Base-by-base conservation (phyloP, 2,888 invertebrate species). In the Ophioninae sp. region DNA sequence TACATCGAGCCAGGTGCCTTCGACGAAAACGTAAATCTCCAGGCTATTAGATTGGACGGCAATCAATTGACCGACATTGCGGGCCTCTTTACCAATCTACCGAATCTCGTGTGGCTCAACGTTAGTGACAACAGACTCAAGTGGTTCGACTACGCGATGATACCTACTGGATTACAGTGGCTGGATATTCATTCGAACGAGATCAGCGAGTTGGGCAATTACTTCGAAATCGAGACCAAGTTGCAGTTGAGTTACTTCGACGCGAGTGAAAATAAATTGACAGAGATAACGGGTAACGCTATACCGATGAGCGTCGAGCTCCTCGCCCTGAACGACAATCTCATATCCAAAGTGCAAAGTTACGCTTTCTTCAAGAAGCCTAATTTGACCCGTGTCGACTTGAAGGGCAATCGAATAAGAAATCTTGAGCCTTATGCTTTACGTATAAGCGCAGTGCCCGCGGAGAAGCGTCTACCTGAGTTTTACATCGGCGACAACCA, bases 341-440 rank as follows among this genome's bases (percentile, higher is more conserved):
- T 95, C 72, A 97, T 97, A 86, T 95, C 96, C 8, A 96, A 96
- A 93, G 96, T 97, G 86, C 97, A 97, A 90, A 97, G 97, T 17
- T 97, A 97, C 90, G 96, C 97, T 10, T 97, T 97, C 92, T 96
- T 97, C 93, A 96, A 97, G 91, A 97, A 97, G 93, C 96, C 96
- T 0, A 97, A 97, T 92, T 93, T 97, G 87, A 97, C 97, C 8
- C 94, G 96, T 84, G 97, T 97, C 17, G 97, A 97, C 92, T 93
- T 97, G 79, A 96, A 96, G 90, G 96, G 96, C 62, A 97, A 97
- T 91, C 95, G 96, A 93, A 96, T 97, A 89, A 95, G 96, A 64
- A 95, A 95, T 90, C 93, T 96, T 83, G 96, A 96, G 88, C 96
- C 96, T 7, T 96, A 96, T 91, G 96, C 96, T 8, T 92, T 96